These are phyloP conservation scores for Microcebus lehilahytsara DNA, from an alignment of 2,113 vertebrate species.

Conservation along the genomic window DNA sequence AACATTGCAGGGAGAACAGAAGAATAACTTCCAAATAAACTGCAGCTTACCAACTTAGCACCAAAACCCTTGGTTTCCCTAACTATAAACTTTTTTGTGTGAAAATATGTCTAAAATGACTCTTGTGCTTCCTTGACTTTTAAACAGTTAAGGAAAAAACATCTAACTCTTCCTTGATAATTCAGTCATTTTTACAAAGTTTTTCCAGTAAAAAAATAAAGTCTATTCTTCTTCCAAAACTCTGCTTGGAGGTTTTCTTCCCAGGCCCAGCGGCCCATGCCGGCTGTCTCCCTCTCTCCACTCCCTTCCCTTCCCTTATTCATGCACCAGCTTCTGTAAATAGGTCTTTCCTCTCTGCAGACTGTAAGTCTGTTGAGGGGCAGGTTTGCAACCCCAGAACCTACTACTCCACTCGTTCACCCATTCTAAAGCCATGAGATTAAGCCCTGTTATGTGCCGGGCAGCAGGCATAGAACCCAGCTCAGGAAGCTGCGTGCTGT, in stretches of 20 bases:
- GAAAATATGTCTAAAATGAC: neutral
- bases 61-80: neutral
- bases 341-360: neutral
- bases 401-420: neutral
- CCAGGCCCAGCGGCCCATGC: neutral
- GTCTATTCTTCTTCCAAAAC: neutral
- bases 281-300: too few species aligned
- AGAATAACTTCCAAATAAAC: neutral
- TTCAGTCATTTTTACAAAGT: neutral
- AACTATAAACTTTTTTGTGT: neutral
- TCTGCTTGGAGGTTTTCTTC: neutral
- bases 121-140: neutral
- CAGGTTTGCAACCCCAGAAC: neutral
- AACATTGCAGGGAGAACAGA: neutral
- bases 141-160: neutral
- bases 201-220: neutral
- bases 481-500: neutral
- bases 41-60: neutral
- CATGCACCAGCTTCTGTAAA: neutral
- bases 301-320: fast-evolving
- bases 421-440: neutral
- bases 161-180: neutral
- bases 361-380: neutral
- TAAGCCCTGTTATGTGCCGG: fast-evolving
- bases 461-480: neutral